These are phyloP conservation scores for Tympanuchus pallidicinctus DNA, from an alignment of 2,113 vertebrate species.

Conservation along the genomic window DNA sequence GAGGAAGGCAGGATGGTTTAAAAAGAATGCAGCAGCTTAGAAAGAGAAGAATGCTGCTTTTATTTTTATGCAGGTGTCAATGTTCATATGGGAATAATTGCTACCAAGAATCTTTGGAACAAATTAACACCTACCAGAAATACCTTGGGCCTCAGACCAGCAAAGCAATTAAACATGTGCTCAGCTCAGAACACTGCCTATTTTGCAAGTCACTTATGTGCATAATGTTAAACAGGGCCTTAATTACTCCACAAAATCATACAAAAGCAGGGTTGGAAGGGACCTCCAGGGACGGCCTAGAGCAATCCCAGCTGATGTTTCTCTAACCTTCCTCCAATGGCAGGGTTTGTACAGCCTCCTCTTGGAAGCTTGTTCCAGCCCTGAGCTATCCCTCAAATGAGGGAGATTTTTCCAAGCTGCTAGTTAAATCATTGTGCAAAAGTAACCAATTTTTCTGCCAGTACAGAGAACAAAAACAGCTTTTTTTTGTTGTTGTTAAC, in stretches of 20 bases:
- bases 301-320: slow-evolving; percentile 29
- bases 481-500: background rate
- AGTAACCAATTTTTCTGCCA: background rate
- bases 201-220: slow-evolving; percentile 8
- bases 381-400: background rate
- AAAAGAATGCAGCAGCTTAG: slow-evolving; percentile 53
- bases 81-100: slow-evolving; percentile 41
- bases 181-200: background rate
- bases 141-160: slow-evolving; percentile 39
- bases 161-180: slow-evolving; percentile 49
- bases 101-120: slow-evolving; percentile 51
- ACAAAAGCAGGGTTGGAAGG: slow-evolving; percentile 15
- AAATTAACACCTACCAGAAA: slow-evolving; percentile 65
- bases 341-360: background rate
- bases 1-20: slow-evolving; percentile 30
- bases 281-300: slow-evolving; percentile 22
- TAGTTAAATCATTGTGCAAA: background rate
- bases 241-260: slow-evolving; percentile 42
- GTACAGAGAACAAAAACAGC: background rate
- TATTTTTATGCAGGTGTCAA: slow-evolving; percentile 58
- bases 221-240: slow-evolving; percentile 37
- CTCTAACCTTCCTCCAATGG: background rate
- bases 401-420: background rate
- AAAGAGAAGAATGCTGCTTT: slow-evolving; percentile 45
- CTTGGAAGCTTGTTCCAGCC: background rate